A percentile compares a stretch with the other conserved stretches of the same genome.
These are phyloP conservation scores for Drosophila mayaguana DNA, from an alignment of 2,888 invertebrate species.

Conservation along the genomic window DNA sequence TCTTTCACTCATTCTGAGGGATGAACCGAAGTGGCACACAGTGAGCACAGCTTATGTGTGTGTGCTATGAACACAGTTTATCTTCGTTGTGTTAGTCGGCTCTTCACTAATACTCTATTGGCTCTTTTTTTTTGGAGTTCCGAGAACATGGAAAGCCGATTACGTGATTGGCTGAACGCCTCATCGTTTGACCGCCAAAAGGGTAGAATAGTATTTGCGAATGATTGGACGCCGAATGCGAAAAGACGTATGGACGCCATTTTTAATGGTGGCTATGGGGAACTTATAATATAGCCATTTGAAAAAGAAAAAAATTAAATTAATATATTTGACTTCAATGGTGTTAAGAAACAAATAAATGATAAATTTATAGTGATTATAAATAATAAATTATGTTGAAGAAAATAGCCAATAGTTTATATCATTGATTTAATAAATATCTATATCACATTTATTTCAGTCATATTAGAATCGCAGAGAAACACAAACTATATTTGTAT, in stretches of 20 bases:
- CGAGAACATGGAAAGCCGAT: background rate
- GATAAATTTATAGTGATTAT: background rate
- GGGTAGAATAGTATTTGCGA: background rate
- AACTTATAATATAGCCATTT: background rate
- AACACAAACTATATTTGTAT: background rate
- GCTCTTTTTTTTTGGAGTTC: background rate
- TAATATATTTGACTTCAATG: too few relatives aligned
- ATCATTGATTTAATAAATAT: too few relatives aligned
- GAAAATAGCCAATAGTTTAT: too few relatives aligned
- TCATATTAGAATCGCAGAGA: background rate
- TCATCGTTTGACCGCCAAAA: background rate
- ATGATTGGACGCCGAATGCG: background rate
- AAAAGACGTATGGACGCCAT: conserved; percentile 5
- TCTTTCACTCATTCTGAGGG: background rate
- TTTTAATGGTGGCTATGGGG: conserved; percentile 9
- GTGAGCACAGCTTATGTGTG: background rate
- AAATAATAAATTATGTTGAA: background rate
- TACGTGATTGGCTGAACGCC: conserved; percentile 14
- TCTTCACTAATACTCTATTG: conserved; percentile 6
- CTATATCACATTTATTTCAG: too few relatives aligned
- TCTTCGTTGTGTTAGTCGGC: background rate
- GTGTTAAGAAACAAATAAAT: background rate
- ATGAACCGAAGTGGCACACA: background rate
- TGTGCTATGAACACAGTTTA: background rate
- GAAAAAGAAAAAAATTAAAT: background rate